Evolutionary conservation across 2,113 vertebrate genomes (phyloP), one percentile per base, ranked within the genome.

Genomic region (Myrmophylax atrothorax): DNA sequence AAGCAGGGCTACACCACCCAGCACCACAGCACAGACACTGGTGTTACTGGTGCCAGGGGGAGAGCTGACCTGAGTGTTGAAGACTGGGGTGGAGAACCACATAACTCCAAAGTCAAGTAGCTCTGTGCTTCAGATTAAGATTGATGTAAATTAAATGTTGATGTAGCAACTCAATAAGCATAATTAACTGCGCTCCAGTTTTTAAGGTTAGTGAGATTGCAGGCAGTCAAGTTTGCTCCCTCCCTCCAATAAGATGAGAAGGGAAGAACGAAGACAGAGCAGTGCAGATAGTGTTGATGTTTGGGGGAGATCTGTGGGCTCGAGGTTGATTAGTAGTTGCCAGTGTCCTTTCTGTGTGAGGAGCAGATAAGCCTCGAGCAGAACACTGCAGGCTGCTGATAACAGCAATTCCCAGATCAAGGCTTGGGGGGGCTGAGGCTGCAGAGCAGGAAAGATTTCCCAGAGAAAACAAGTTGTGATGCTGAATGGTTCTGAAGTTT

Each of bases 301-400:
- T 84, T 73, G 14, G 33, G 84, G 82, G 75, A 90, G 76, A 69
- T 59, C 44, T 72, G n/a, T n/a, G 84, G 87, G 95, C 90, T 90
- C 1, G 15, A 23, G 88, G 73, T 6, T 69, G 94, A 96, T 93
- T 58, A 94, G 87, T 29, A 46, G 75, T 13, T 83, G 44, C 37
- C 64, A n/a, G 53, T 28, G 79, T 46, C 73, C 88, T 83, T 78
- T 78, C 46, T 81, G 81, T 87, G 76, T 46, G 44, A 33, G 76
- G 11, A 37, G 63, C 31, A 96, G 95, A 97, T 95, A 96, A 96
- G 93, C 56, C 2, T 0, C 60, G 75, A 90, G 89, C 87, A 84
- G 90, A 93, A 22, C 17, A 15, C 91, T 96, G 94, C 53, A 58
- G 84, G 94, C 88, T 80, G 81, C 88, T 91, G 97, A 97, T 94